Evolutionary conservation across 2,888 invertebrate species (phyloP).

Genomic region (Laothoe populi): DNA sequence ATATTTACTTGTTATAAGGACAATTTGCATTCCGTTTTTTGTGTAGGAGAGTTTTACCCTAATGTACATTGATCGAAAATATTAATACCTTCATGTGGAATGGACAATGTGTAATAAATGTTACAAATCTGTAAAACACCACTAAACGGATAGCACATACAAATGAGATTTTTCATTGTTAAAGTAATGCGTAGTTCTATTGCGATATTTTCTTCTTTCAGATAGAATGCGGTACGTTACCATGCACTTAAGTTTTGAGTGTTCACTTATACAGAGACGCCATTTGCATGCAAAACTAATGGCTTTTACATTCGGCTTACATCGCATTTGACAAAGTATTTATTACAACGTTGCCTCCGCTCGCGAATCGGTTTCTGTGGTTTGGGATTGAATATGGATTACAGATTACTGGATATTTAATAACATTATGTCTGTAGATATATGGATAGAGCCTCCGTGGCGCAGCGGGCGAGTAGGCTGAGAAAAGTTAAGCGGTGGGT

Average conservation of each 20-base stretch:
- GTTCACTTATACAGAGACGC: constrained; percentile 19
- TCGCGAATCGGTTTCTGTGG: neutral
- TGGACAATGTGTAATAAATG: neutral
- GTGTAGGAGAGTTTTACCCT: no score
- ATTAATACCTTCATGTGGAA: no score
- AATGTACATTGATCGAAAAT: no score
- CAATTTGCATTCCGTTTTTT: no score
- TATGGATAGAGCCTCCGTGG: no score
- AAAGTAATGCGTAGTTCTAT: neutral
- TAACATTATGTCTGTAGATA: no score
- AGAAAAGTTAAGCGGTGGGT: no score
- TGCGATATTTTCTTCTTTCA: constrained; percentile 14
- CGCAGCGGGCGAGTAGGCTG: no score
- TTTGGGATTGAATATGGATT: neutral
- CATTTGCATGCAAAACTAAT: constrained; percentile 22
- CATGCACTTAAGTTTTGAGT: constrained; percentile 22
- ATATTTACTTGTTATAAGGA: no score
- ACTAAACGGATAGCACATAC: neutral
- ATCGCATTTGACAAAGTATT: constrained; percentile 14
- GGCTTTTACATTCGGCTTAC: constrained; percentile 22
- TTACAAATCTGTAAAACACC: neutral
- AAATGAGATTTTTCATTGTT: constrained; percentile 6
- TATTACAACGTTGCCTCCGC: neutral
- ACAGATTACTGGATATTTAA: neutral
- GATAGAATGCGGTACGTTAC: constrained; percentile 8